Base-by-base conservation (phyloP, 2,888 invertebrate species). In the Synergus gifuensis region DNA sequence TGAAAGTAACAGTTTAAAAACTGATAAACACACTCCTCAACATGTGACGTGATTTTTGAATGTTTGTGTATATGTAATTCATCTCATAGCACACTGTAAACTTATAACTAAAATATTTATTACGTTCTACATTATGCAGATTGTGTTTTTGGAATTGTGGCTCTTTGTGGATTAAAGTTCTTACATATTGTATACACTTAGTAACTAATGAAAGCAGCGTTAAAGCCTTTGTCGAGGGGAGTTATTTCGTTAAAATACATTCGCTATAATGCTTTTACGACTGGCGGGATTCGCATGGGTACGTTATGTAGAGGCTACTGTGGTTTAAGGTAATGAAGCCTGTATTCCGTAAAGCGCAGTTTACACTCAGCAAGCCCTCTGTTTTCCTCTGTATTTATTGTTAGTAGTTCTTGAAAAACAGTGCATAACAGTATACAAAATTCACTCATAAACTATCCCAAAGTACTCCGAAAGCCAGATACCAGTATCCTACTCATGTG, bases 161-260 rank as follows among this genome's bases (percentile, higher is more conserved):
- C 40, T 54, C n/a, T 73, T 54, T 49, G 73, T 54, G 11, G 73
- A 54, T 73, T 54, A 73, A 40, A 73, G 73, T 73, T 73, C 28
- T 54, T 73, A 73, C 49, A 36, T 73, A 73, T 73, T 36, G 54
- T 12, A 54, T 36, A 66, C 49, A 73, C 36, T 36, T 54, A 49
- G 49, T 36, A 36, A 73, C 54, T 54, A 54, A 73, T 73, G 54
- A 54, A 54, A 54, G 54, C 36, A n/a, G 4, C n/a, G 73, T 73
- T 54, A 54, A 54, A 73, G 54, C 73, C 16, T 54, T 73, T 73
- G 73, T 73, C 73, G 28, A 40, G 40, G n/a, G 36, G 54, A 73
- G 73, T 40, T 73, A 73, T 73, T 73, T 73, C 73, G 54, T 73
- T 54, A 54, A 54, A 73, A 54, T 73, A 73, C 73, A 73, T 49